These are phyloP conservation scores for Drosophila lutescens DNA, from an alignment of 2,888 invertebrate species.

Conservation along the genomic window DNA sequence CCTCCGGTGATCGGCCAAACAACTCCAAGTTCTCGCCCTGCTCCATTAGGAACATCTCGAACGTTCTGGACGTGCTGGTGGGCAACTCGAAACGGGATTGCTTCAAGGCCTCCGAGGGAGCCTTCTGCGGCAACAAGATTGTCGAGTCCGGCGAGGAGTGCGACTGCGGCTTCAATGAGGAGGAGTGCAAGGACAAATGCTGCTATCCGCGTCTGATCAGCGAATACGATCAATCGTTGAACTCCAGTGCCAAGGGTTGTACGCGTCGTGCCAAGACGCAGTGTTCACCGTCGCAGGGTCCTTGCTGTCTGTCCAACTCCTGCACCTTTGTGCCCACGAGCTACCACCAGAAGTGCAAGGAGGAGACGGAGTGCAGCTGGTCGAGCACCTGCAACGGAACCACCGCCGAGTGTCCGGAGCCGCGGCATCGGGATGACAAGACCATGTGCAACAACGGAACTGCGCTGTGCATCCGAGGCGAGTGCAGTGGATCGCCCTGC, in stretches of 20 bases:
- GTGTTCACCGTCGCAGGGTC: constrained; percentile 97
- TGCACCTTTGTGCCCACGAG: constrained; percentile 90
- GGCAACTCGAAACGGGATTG: constrained; percentile 97
- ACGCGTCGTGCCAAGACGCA: constrained; percentile 90
- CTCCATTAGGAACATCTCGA: constrained; percentile 97
- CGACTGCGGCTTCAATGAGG: constrained; percentile 97
- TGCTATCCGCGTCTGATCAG: constrained; percentile 95
- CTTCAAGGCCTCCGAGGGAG: constrained; percentile 94
- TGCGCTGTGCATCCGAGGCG: constrained; percentile 93
- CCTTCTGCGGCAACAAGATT: constrained; percentile 99
- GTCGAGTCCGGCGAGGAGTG: constrained; percentile 99
- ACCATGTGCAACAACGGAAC: constrained; percentile 98
- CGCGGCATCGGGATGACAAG: constrained; percentile 92
- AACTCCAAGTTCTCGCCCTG: constrained; percentile 98
- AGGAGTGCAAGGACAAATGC: constrained; percentile 96
- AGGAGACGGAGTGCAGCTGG: constrained; percentile 95
- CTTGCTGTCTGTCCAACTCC: constrained; percentile 93
- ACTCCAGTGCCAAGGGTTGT: constrained; percentile 91
- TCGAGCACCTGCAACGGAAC: constrained; percentile 94
- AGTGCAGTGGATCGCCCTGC: constrained; percentile 98
- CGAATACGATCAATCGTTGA: constrained; percentile 88
- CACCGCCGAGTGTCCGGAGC: constrained; percentile 94
- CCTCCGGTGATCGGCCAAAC: constrained; percentile 98
- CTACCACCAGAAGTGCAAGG: constrained; percentile 90
- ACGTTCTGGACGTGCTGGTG: constrained; percentile 95